Conservation (phyloP, 2,888 invertebrate genomes). For the Erannis defoliaria region DNA sequence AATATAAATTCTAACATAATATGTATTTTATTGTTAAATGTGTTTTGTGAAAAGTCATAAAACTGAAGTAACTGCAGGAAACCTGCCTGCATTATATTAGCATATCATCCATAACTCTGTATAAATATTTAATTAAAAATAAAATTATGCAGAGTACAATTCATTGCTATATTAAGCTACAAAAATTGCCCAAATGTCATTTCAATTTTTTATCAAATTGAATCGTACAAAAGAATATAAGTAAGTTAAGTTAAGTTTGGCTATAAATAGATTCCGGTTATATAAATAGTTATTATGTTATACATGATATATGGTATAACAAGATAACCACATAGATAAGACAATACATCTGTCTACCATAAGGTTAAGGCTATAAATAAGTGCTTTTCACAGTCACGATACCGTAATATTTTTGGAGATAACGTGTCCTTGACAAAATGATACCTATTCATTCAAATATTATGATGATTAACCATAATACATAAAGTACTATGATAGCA, state of each 20-base stretch:
- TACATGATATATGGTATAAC: neutral
- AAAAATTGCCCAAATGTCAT: too few species aligned
- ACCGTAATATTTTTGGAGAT: neutral
- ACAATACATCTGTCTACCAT: neutral
- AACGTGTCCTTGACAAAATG: constrained; percentile 3
- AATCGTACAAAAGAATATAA: too few species aligned
- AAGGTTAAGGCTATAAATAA: neutral
- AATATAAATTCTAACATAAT: too few species aligned
- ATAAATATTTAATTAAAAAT: too few species aligned
- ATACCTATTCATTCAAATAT: neutral
- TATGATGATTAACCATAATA: neutral
- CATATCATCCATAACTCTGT: too few species aligned
- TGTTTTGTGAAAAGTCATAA: too few species aligned
- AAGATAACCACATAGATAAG: constrained; percentile 6
- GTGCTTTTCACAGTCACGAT: neutral
- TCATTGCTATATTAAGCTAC: too few species aligned
- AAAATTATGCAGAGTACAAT: too few species aligned
- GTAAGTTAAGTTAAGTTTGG: neutral
- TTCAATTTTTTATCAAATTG: too few species aligned
- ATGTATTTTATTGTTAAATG: too few species aligned
- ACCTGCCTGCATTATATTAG: too few species aligned
- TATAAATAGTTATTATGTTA: constrained; percentile 1
- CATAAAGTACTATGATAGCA: neutral
- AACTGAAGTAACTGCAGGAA: too few species aligned
- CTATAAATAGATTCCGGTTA: neutral